Conservation (phyloP, 2,888 invertebrate species). For the Neoaliturus tenellus region DNA sequence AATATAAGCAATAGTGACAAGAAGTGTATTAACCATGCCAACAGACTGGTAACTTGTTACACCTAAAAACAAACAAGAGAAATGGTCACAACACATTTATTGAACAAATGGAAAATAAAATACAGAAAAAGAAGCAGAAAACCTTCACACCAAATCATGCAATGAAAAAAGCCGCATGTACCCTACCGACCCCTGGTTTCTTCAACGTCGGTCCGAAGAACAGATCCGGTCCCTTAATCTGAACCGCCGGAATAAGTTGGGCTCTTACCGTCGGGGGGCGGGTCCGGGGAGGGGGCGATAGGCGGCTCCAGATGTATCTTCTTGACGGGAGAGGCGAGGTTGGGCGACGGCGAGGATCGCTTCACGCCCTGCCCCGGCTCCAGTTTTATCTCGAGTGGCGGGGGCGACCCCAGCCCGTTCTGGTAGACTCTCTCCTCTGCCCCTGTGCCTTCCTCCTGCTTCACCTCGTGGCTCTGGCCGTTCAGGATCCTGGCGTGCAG, state of each 20-base stretch:
- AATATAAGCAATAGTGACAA: not conserved
- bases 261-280: conserved; percentile 59
- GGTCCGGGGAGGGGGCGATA: conserved; percentile 64
- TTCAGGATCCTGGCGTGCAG: conserved; percentile 86
- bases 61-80: conserved; percentile 20
- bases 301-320: conserved; percentile 68
- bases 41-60: not conserved
- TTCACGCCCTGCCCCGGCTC: conserved; percentile 68
- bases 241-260: conserved; percentile 51
- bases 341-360: conserved; percentile 65
- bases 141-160: conserved; percentile 42
- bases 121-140: conserved; percentile 42
- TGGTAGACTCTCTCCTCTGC: conserved; percentile 47
- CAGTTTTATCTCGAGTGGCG: conserved; percentile 68
- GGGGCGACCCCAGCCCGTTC: conserved; percentile 21
- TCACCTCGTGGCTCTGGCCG: conserved; percentile 75
- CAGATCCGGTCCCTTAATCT: not conserved
- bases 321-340: conserved; percentile 62
- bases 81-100: conserved; percentile 37
- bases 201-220: not conserved
- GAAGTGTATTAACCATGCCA: not conserved
- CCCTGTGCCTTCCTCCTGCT: conserved; percentile 68
- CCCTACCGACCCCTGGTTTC: not conserved
- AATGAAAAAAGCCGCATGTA: not conserved
- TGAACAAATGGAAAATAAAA: too few relatives aligned